Evolutionary conservation across 2,888 invertebrate genomes (phyloP).

Genomic region (Hirtodrosophila duncani): DNA sequence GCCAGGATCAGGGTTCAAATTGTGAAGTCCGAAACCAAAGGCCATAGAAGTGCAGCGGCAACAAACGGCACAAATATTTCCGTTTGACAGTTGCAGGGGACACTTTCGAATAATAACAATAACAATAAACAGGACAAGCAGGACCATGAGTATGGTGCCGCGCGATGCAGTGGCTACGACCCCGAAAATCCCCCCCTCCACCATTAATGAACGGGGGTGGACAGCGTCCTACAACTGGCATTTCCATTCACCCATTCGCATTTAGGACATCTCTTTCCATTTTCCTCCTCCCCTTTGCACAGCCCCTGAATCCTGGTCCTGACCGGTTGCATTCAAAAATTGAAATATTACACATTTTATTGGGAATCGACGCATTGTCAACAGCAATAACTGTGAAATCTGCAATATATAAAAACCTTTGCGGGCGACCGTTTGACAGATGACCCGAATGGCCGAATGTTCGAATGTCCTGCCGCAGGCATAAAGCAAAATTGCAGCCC

Average conservation of each 20-base stretch:
- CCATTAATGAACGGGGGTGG: slow-evolving; percentile 45
- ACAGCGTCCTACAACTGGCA: slow-evolving; percentile 27
- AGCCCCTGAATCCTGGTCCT: neutral
- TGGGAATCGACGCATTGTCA: slow-evolving; percentile 39
- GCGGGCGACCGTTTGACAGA: slow-evolving; percentile 46
- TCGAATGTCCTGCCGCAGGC: slow-evolving; percentile 12
- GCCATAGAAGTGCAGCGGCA: slow-evolving; percentile 62
- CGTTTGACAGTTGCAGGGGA: slow-evolving; percentile 57
- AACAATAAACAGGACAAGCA: slow-evolving; percentile 67
- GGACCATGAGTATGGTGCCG: no score
- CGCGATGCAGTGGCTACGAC: neutral
- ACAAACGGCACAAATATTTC: slow-evolving; percentile 60
- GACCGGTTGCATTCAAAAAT: slow-evolving; percentile 46
- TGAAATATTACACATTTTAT: slow-evolving; percentile 73
- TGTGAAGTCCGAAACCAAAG: no score
- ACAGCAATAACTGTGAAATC: slow-evolving; percentile 50
- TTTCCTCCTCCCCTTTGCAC: neutral
- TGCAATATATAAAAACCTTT: slow-evolving; percentile 48
- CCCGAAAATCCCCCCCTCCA: neutral
- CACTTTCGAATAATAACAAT: slow-evolving; percentile 67
- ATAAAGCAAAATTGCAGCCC: slow-evolving; percentile 8
- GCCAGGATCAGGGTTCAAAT: no score
- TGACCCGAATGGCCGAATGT: slow-evolving; percentile 37
- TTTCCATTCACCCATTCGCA: no score
- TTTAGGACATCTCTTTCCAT: slow-evolving; percentile 19